Conservation (phyloP, 2,113 vertebrate species). For the Calypte anna region DNA sequence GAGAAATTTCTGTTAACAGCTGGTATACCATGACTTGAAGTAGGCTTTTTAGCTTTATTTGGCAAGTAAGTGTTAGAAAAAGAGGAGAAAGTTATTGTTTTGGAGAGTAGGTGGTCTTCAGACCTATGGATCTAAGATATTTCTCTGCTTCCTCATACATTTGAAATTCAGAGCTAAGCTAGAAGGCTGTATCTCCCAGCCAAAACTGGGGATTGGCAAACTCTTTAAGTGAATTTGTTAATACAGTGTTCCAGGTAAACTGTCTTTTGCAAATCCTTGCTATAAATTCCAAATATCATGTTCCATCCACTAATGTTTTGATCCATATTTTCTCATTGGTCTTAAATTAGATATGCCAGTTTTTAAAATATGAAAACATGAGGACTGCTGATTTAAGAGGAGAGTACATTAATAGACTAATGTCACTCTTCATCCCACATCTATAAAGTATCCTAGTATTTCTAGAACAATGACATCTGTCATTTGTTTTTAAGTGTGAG, state of each 20-base stretch:
- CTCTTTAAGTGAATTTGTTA: neutral
- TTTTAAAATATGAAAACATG: neutral
- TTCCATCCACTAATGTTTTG: neutral
- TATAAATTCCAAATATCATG: neutral
- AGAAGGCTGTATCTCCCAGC: neutral
- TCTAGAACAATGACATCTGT: neutral
- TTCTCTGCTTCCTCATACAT: neutral
- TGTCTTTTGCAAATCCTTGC: neutral
- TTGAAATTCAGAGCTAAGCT: neutral
- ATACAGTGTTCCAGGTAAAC: neutral
- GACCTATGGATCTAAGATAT: neutral
- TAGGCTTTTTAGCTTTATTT: neutral
- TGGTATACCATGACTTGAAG: conserved; percentile 26
- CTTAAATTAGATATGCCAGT: neutral
- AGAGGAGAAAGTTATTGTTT: neutral
- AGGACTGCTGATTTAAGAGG: neutral
- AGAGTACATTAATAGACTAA: neutral
- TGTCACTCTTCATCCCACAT: neutral
- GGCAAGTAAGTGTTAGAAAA: neutral
- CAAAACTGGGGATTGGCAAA: neutral
- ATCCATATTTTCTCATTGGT: neutral
- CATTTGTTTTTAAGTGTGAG: neutral
- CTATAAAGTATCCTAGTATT: neutral
- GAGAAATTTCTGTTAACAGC: conserved; percentile 14
- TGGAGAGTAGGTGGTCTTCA: neutral